Conservation (phyloP, 2,797 vertebrate species). For the Microcaecilia unicolor region DNA sequence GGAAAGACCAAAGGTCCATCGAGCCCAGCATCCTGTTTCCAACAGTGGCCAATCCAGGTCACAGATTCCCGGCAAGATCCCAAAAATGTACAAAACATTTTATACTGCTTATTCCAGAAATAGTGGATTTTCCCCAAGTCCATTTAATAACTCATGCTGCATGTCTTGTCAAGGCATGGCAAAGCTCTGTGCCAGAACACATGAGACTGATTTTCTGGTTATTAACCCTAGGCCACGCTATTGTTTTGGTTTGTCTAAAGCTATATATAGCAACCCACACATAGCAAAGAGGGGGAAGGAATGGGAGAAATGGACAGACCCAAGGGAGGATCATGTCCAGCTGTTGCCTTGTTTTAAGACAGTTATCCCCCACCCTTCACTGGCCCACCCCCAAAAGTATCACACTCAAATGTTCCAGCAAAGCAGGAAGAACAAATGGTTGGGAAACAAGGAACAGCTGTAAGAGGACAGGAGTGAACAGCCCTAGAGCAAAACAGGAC, state of each 20-base stretch:
- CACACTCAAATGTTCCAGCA: constrained; percentile 15
- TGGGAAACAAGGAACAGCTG: constrained; percentile 27
- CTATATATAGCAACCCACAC: constrained; percentile 9
- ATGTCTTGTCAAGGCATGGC: too few relatives aligned
- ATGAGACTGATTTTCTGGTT: constrained; percentile 21
- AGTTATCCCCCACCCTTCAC: too few relatives aligned
- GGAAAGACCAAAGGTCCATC: too few relatives aligned
- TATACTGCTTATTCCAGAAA: too few relatives aligned
- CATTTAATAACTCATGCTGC: too few relatives aligned
- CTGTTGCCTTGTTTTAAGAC: too few relatives aligned
- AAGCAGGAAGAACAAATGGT: constrained; percentile 29
- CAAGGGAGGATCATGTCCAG: constrained; percentile 8
- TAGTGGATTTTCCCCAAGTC: too few relatives aligned
- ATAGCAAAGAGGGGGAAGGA: neutral
- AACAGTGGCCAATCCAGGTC: too few relatives aligned
- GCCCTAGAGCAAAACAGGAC: neutral
- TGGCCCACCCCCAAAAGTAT: constrained; percentile 6
- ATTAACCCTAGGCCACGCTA: constrained; percentile 25
- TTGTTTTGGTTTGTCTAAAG: constrained; percentile 24
- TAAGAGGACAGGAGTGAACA: constrained; percentile 11
- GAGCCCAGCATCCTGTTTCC: too few relatives aligned
- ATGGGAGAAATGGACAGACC: constrained; percentile 18
- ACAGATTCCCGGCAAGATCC: too few relatives aligned
- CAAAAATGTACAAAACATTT: too few relatives aligned
- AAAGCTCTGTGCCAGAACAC: too few relatives aligned